phyloP scores from a whole-genome alignment of 2,113 vertebrate genomes.

The Eudyptes chrysolophus region DNA sequence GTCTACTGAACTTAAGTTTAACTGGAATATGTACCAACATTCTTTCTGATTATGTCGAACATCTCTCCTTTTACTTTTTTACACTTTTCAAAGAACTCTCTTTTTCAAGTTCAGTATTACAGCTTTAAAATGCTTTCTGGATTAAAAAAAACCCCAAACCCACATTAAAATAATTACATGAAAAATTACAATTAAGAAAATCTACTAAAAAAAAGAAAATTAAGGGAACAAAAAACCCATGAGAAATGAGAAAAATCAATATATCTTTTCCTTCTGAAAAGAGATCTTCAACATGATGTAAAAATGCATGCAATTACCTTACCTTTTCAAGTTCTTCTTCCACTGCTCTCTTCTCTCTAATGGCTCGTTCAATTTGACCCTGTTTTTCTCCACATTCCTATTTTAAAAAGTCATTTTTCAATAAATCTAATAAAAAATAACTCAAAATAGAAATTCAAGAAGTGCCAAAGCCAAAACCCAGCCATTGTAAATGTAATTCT shows the following conservation, averaged over 20 bases:
- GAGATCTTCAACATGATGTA: background rate
- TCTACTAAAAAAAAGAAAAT: background rate
- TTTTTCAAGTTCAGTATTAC: background rate
- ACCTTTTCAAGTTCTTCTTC: constrained; percentile 96
- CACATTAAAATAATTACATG: background rate
- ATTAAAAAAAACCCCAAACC: background rate
- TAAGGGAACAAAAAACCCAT: background rate
- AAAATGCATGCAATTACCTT: constrained; percentile 5
- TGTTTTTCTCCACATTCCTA: constrained; percentile 93
- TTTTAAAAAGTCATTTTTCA: background rate
- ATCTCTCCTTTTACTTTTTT: background rate
- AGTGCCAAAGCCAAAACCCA: background rate
- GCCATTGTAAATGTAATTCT: background rate
- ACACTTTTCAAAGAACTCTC: background rate
- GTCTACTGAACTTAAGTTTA: background rate
- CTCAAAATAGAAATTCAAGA: background rate
- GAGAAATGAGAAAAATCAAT: background rate
- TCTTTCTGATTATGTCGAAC: background rate
- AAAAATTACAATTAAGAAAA: background rate
- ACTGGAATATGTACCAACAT: background rate
- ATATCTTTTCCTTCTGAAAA: background rate
- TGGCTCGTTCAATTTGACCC: constrained; percentile 81
- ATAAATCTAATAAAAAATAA: background rate
- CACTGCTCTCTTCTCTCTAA: constrained; percentile 87
- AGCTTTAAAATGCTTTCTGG: background rate